Evolutionary conservation across 2,888 invertebrate genomes (phyloP).

Genomic region (Mythimna vitellina): DNA sequence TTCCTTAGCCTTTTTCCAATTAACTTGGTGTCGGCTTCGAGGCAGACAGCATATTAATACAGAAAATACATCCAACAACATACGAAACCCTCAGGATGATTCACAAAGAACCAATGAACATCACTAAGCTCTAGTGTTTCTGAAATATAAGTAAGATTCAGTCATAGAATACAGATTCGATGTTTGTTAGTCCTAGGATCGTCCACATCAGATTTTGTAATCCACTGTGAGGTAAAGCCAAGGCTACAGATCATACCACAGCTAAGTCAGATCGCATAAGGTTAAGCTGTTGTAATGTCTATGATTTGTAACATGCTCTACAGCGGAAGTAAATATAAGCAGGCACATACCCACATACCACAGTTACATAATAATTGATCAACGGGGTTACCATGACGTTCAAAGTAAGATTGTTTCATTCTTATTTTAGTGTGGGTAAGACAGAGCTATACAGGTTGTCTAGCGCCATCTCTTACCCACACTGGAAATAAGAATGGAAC

Average conservation of each 20-base stretch:
- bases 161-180: neutral
- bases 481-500: too few relatives aligned
- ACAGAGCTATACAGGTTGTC: too few relatives aligned
- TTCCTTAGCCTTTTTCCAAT: too few relatives aligned
- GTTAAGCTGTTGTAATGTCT: slow-evolving; percentile 19
- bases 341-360: neutral
- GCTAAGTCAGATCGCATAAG: neutral
- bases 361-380: slow-evolving; percentile 1
- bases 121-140: neutral
- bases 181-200: neutral
- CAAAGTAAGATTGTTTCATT: too few relatives aligned
- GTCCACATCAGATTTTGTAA: slow-evolving; percentile 15
- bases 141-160: neutral
- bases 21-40: too few relatives aligned
- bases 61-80: neutral
- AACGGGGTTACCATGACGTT: too few relatives aligned
- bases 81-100: neutral
- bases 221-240: slow-evolving; percentile 6
- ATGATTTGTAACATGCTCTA: neutral
- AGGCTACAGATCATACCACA: slow-evolving; percentile 15
- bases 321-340: slow-evolving; percentile 11
- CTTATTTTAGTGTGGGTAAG: too few relatives aligned
- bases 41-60: neutral
- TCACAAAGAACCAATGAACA: neutral
- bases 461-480: too few relatives aligned